These are phyloP conservation scores for Teleogryllus oceanicus DNA, from an alignment of 2,888 invertebrate species.

Conservation along the genomic window DNA sequence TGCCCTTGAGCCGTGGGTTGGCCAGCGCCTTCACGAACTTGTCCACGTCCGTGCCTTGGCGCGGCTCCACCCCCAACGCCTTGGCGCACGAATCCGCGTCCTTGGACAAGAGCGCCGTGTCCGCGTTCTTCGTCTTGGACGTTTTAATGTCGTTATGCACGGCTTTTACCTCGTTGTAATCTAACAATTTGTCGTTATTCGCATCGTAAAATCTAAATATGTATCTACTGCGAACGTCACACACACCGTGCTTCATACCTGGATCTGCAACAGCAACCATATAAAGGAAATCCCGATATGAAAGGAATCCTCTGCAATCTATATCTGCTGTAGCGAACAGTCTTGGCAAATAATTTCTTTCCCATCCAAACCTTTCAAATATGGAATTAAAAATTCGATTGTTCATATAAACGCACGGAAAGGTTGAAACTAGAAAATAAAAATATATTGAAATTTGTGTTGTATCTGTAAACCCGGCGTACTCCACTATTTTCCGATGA, in stretches of 20 bases:
- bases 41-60: slow-evolving; percentile 41
- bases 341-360: not conserved
- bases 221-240: slow-evolving; percentile 66
- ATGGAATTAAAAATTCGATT: not conserved
- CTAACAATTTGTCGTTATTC: slow-evolving; percentile 54
- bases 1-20: slow-evolving; percentile 63
- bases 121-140: slow-evolving; percentile 53
- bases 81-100: slow-evolving; percentile 50
- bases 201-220: slow-evolving; percentile 61
- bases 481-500: not conserved
- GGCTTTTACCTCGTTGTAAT: slow-evolving; percentile 58
- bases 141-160: slow-evolving; percentile 56
- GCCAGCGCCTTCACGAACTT: slow-evolving; percentile 63
- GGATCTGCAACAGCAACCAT: slow-evolving; percentile 66
- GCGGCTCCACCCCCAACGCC: slow-evolving; percentile 40
- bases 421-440: not conserved
- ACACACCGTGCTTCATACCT: slow-evolving; percentile 61
- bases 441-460: not conserved
- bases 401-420: not conserved
- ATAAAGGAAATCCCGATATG: slow-evolving; percentile 57
- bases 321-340: slow-evolving; percentile 56
- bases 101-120: slow-evolving; percentile 54
- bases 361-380: not conserved
- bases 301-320: slow-evolving; percentile 52
- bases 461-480: slow-evolving; percentile 12